Conservation (phyloP, 30 jellyfish, hydroid and myxozoan species). For the Chironex yamaguchii region DNA sequence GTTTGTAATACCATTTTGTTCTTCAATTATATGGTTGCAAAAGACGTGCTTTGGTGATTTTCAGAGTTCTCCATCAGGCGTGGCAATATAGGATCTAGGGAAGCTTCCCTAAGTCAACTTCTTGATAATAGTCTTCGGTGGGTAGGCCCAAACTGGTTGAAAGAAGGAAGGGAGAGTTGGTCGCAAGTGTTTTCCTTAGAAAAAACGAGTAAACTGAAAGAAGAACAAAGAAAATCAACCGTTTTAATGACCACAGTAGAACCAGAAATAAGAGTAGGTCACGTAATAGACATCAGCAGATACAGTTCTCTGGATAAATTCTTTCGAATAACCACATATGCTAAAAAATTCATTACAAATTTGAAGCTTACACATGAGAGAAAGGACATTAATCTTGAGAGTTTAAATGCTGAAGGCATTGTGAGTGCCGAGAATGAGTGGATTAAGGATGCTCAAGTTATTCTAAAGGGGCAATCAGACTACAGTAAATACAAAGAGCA, state of each 20-base stretch:
- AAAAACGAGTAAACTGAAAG: too few species aligned
- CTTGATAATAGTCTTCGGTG: too few species aligned
- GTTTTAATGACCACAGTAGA: background rate
- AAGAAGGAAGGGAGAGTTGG: too few species aligned
- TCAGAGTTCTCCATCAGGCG: conserved; percentile 12
- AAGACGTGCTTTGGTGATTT: conserved; percentile 7
- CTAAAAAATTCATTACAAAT: background rate
- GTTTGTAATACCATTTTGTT: background rate
- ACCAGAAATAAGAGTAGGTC: background rate
- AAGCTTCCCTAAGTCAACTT: too few species aligned
- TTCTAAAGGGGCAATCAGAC: background rate
- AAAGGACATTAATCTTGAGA: background rate
- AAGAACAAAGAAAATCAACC: background rate
- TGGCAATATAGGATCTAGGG: too few species aligned
- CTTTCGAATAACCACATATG: background rate
- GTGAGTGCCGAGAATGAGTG: conserved; percentile 8
- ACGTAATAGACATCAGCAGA: background rate
- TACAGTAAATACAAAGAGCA: background rate
- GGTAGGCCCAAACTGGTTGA: too few species aligned
- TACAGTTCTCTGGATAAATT: background rate
- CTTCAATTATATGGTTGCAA: background rate
- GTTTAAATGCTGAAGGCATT: background rate
- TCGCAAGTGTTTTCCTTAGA: too few species aligned
- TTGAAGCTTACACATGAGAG: background rate
- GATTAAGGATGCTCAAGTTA: background rate